phyloP scores from a whole-genome alignment of 2,797 vertebrate genomes.

The Acanthornis magna region DNA sequence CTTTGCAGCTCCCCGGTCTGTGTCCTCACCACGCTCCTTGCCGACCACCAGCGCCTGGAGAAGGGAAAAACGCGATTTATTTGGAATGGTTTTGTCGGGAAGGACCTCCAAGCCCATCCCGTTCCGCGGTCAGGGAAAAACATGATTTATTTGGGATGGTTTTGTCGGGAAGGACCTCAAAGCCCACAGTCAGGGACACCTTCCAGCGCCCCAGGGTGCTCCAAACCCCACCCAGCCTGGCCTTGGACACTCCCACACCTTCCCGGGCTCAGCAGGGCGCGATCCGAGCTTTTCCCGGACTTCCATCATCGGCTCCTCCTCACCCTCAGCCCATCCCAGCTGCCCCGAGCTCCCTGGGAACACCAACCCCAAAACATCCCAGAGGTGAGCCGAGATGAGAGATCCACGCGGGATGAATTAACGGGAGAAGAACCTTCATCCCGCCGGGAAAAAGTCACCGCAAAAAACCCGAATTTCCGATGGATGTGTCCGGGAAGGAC shows the following conservation, averaged over 20 bases:
- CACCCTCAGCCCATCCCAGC: neutral
- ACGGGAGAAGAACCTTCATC: neutral
- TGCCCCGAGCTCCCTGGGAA: rapidly evolving
- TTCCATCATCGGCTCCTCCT: neutral
- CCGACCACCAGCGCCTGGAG: rapidly evolving
- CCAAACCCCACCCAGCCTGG: neutral
- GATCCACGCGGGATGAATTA: rapidly evolving
- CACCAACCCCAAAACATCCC: neutral
- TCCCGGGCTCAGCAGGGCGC: too few relatives aligned
- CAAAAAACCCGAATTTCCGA: neutral
- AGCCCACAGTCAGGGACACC: neutral
- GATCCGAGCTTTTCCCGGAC: too few relatives aligned
- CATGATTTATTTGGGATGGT: too few relatives aligned
- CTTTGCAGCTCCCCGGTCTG: rapidly evolving
- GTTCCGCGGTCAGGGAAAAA: neutral
- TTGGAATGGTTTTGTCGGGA: neutral
- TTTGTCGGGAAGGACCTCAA: too few relatives aligned
- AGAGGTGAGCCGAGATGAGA: neutral
- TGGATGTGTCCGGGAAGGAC: rapidly evolving
- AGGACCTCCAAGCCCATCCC: neutral
- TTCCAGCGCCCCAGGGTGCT: neutral
- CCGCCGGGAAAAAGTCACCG: rapidly evolving
- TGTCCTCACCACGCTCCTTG: rapidly evolving
- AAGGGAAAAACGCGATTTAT: rapidly evolving
- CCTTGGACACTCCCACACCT: neutral